These are phyloP conservation scores for Lepidostoma basale DNA, from an alignment of 1,140 invertebrate species.

Conservation along the genomic window DNA sequence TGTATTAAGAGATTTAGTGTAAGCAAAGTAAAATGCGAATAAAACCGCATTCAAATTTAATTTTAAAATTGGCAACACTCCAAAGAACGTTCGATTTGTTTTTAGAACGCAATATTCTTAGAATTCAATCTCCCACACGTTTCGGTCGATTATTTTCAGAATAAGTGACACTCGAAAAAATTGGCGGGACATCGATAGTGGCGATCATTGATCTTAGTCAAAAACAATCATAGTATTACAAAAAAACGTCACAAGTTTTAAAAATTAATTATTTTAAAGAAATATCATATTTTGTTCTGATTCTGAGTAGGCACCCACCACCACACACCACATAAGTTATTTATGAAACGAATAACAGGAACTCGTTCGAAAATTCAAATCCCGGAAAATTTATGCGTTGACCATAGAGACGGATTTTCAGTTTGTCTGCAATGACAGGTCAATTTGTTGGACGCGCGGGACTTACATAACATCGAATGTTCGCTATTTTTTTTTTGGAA, in stretches of 20 bases:
- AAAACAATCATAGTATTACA: too few species aligned
- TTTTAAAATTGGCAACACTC: constrained; percentile 31
- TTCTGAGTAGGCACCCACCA: neutral
- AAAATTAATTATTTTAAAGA: neutral
- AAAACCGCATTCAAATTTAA: constrained; percentile 20
- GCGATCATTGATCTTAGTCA: too few species aligned
- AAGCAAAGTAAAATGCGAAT: neutral
- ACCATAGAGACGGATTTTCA: too few species aligned
- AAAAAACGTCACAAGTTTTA: neutral
- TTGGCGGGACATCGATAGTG: neutral
- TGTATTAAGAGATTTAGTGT: too few species aligned
- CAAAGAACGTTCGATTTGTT: constrained; percentile 13
- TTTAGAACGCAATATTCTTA: constrained; percentile 38
- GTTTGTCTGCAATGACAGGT: too few species aligned
- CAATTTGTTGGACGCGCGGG: constrained; percentile 1
- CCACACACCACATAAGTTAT: neutral
- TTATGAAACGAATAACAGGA: neutral
- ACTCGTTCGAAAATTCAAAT: neutral
- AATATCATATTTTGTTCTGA: neutral
- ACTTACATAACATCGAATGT: neutral
- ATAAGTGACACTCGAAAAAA: neutral
- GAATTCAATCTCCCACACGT: constrained; percentile 25
- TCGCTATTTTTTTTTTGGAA: neutral
- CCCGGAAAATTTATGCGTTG: too few species aligned
- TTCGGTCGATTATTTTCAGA: neutral